Conservation (phyloP, 1,140 invertebrate genomes). For the Caenorhabditis brenneri region DNA sequence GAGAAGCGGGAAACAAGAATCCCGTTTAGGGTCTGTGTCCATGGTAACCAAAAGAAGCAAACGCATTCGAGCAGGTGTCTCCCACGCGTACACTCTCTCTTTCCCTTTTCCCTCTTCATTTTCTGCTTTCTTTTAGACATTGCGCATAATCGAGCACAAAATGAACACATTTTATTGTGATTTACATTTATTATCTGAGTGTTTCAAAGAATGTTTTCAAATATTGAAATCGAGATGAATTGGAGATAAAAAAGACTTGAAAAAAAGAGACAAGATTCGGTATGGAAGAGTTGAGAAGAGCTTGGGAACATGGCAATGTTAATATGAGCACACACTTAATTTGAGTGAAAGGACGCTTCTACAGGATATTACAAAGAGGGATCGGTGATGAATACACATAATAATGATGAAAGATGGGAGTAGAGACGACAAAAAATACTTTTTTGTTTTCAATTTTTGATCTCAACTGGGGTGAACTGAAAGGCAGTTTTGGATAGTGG, state of each 20-base stretch:
- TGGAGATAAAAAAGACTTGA: background rate
- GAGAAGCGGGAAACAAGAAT: background rate
- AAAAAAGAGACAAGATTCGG: slow-evolving; percentile 16
- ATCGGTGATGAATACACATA: background rate
- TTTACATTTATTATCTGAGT: slow-evolving; percentile 4
- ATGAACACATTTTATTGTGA: background rate
- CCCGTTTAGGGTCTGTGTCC: background rate
- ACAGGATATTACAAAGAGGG: slow-evolving; percentile 3
- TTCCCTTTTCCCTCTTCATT: background rate
- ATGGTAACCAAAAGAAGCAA: background rate
- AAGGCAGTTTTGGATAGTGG: slow-evolving; percentile 33
- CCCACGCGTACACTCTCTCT: background rate
- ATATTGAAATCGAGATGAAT: background rate
- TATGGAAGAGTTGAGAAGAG: background rate
- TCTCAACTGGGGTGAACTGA: background rate
- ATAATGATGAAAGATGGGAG: background rate
- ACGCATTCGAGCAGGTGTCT: too few relatives aligned
- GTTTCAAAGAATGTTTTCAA: background rate
- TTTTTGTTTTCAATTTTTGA: too few relatives aligned
- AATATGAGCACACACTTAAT: slow-evolving; percentile 35
- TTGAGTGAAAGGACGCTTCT: slow-evolving; percentile 41
- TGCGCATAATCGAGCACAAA: too few relatives aligned
- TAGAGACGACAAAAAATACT: too few relatives aligned
- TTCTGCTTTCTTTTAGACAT: background rate
- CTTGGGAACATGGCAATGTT: slow-evolving; percentile 1